Evolutionary conservation across 2,888 invertebrate species (phyloP).

Genomic region (Netelia virgata): DNA sequence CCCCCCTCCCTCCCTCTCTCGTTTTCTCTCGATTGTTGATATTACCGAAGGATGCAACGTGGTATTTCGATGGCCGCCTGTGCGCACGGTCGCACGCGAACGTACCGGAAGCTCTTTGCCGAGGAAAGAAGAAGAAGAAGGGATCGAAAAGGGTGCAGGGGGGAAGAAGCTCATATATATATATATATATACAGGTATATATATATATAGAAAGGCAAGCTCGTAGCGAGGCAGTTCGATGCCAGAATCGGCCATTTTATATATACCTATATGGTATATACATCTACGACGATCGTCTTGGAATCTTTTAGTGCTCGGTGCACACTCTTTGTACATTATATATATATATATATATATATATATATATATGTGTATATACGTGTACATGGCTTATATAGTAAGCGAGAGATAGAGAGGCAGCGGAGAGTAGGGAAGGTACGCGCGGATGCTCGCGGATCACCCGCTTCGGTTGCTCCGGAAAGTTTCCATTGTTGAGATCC

Average conservation of each 20-base stretch:
- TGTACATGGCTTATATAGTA: too few relatives aligned
- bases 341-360: not conserved
- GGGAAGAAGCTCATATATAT: too few relatives aligned
- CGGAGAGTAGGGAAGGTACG: constrained; percentile 18
- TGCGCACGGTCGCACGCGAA: constrained; percentile 43
- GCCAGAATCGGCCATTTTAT: not conserved
- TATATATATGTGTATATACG: not conserved
- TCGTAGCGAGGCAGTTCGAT: not conserved
- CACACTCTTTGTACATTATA: constrained; percentile 6
- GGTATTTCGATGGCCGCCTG: not conserved
- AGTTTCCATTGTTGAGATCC: constrained; percentile 60
- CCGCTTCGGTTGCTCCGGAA: constrained; percentile 54
- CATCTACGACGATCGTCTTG: constrained; percentile 14
- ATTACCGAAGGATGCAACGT: not conserved
- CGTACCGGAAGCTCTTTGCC: not conserved
- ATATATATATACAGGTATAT: not conserved
- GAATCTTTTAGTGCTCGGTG: constrained; percentile 42
- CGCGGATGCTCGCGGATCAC: constrained; percentile 50
- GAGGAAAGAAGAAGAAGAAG: too few relatives aligned
- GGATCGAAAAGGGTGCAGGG: too few relatives aligned
- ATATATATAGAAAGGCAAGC: too few relatives aligned
- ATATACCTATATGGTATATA: not conserved
- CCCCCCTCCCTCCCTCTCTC: not conserved
- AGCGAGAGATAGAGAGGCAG: not conserved
- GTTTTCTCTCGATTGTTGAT: not conserved